Evolutionary conservation across 2,797 vertebrate species (phyloP), one percentile per base, ranked within the genome.

Genomic region (Chaetophractus vellerosus): DNA sequence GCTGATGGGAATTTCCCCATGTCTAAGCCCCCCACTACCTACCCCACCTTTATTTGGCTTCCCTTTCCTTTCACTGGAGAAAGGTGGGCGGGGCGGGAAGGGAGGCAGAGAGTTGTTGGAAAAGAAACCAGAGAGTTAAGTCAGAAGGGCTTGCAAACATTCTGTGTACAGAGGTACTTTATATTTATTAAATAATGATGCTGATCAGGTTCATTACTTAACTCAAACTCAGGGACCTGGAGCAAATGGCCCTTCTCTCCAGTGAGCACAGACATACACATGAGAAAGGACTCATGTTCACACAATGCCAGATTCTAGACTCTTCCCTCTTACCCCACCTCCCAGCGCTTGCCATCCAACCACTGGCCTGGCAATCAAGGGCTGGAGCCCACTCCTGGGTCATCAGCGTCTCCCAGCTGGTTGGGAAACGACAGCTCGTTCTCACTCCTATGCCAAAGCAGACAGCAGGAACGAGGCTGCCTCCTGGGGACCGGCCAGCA

Each of bases 211-310:
- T 87, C 36, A 69, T 57, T 78, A 55, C 69, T 71, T n/a, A 64
- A 48, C 24, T 9, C 31, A 36, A 55, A 4, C 36, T 23, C 16
- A 63, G 36, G 52, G 41, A 52, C 59, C n/a, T 14, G 19, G 14
- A 68, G 61, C 12, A 4, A 33, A 1, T 1, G 36, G 18, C 5
- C 61, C 36, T 91, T 87, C 61, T 55, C 69, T 50, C 15, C 41
- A 14, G 45, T 12, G 21, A 50, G 6, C 4, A 33, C 0, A 63
- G 63, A 71, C 12, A 4, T 0, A 3, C 19, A 24, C 1, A 2
- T 33, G 55, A 83, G 63, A 69, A 74, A 59, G 31, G 16, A 74
- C 18, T 21, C 59, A 12, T 8, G 19, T 38, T 63, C 72, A 36
- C 2, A 64, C n/a, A 28, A 21, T 1, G 18, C 41, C 15, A n/a